Conservation (phyloP, 23 tunicate genomes). For the Trididemnum nubilum region DNA sequence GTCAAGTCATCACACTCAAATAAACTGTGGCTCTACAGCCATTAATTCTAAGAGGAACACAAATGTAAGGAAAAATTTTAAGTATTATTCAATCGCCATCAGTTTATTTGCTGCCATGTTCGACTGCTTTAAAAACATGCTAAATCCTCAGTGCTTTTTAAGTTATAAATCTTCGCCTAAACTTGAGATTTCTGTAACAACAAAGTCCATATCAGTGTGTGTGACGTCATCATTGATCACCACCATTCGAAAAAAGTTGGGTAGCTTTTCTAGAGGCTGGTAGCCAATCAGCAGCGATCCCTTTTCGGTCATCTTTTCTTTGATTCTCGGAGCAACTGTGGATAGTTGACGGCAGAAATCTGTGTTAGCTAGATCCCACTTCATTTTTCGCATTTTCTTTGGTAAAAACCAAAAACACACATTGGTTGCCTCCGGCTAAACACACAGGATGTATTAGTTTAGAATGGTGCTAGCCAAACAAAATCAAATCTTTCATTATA, state of each 20-base stretch:
- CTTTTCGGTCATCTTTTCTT: constrained; percentile 53
- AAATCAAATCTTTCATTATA: background rate
- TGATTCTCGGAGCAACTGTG: constrained; percentile 49
- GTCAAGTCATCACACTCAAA: too few relatives aligned
- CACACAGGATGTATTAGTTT: background rate
- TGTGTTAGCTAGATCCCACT: constrained; percentile 22
- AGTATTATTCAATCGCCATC: too few relatives aligned
- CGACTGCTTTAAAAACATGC: too few relatives aligned
- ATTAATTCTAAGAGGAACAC: too few relatives aligned
- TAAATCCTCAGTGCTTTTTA: too few relatives aligned
- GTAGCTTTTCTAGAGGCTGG: constrained; percentile 60
- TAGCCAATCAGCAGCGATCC: constrained; percentile 60
- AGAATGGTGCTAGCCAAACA: background rate
- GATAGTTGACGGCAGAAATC: constrained; percentile 45
- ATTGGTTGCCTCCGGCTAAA: constrained; percentile 81
- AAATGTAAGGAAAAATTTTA: too few relatives aligned
- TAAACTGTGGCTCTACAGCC: too few relatives aligned
- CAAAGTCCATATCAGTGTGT: constrained; percentile 62
- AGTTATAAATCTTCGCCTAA: constrained; percentile 56
- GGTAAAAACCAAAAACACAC: constrained; percentile 88
- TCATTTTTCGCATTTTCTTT: constrained; percentile 41
- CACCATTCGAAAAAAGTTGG: constrained; percentile 84
- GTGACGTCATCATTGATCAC: constrained; percentile 65
- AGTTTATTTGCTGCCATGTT: too few relatives aligned
- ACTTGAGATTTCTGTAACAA: constrained; percentile 49